Evolutionary conservation across 2,113 vertebrate genomes (phyloP).

Genomic region (Dromas ardeola): DNA sequence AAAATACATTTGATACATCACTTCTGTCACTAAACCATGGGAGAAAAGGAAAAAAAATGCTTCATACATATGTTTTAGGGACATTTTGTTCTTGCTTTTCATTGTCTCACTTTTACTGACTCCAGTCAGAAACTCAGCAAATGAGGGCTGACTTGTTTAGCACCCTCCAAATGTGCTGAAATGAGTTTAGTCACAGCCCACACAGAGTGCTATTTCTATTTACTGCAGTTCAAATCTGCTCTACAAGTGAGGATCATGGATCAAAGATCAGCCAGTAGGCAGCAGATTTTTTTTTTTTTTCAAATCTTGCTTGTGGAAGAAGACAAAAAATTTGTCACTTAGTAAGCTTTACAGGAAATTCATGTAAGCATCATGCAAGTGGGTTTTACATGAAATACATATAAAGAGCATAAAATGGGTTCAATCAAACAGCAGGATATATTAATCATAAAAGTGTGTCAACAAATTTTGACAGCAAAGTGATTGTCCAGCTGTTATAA

Average conservation of each 20-base stretch:
- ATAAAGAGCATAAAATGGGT: not conserved
- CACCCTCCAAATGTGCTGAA: conserved; percentile 47
- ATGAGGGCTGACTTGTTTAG: conserved; percentile 17
- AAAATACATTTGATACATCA: not conserved
- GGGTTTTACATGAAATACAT: not conserved
- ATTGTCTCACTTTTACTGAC: conserved; percentile 23
- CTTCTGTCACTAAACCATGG: not conserved
- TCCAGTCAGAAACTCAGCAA: not conserved
- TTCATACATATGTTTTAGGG: not conserved
- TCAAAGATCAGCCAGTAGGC: conserved; percentile 13
- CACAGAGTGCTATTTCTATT: conserved; percentile 34
- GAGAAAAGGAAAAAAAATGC: not conserved
- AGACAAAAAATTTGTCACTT: not conserved
- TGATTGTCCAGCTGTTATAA: not conserved
- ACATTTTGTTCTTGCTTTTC: conserved; percentile 27
- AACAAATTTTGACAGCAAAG: not conserved
- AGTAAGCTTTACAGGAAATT: not conserved
- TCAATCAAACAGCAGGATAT: not conserved
- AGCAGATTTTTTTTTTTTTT: not conserved
- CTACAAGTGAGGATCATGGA: not conserved
- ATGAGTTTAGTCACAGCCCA: conserved; percentile 32
- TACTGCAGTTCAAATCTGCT: not conserved
- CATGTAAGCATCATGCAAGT: not conserved
- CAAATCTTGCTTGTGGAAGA: not conserved
- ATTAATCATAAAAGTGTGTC: not conserved